These are phyloP conservation scores for Papilio dardanus DNA, from an alignment of 1,140 invertebrate species.

Conservation along the genomic window DNA sequence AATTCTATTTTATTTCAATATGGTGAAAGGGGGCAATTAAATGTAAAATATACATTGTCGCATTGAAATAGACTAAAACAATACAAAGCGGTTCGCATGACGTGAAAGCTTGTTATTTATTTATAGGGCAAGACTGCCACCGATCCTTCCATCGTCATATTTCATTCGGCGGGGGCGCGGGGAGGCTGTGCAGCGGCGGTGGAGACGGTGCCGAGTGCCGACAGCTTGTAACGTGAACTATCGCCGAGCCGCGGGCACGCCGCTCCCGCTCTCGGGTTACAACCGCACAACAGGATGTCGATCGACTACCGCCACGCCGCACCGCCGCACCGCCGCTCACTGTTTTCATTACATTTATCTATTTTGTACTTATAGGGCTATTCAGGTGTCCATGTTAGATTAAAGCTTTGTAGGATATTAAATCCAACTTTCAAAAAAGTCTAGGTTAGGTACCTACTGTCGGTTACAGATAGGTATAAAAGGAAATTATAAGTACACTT, in stretches of 20 bases:
- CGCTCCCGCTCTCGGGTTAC: constrained; percentile 29
- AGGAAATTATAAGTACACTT: background rate
- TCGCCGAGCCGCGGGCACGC: constrained; percentile 32
- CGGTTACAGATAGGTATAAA: too few relatives aligned
- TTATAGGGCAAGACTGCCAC: constrained; percentile 33
- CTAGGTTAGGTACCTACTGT: too few relatives aligned
- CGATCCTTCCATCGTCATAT: constrained; percentile 36
- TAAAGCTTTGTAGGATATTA: background rate
- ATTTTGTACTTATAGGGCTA: constrained; percentile 9
- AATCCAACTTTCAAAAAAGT: background rate
- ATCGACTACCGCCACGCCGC: constrained; percentile 24
- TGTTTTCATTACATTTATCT: constrained; percentile 31
- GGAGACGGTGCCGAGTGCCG: constrained; percentile 31
- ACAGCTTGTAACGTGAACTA: constrained; percentile 36
- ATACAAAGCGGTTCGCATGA: constrained; percentile 15
- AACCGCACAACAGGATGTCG: constrained; percentile 36
- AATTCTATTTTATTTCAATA: constrained; percentile 22
- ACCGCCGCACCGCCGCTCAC: background rate
- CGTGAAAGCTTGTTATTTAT: constrained; percentile 34
- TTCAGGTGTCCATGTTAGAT: background rate
- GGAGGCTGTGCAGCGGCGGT: constrained; percentile 20
- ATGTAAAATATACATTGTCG: constrained; percentile 19
- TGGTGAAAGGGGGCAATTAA: constrained; percentile 26
- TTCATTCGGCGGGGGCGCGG: constrained; percentile 3
- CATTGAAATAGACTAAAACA: constrained; percentile 26